phyloP scores from a whole-genome alignment of 2,888 invertebrate genomes.

The Protophormia terraenovae region DNA sequence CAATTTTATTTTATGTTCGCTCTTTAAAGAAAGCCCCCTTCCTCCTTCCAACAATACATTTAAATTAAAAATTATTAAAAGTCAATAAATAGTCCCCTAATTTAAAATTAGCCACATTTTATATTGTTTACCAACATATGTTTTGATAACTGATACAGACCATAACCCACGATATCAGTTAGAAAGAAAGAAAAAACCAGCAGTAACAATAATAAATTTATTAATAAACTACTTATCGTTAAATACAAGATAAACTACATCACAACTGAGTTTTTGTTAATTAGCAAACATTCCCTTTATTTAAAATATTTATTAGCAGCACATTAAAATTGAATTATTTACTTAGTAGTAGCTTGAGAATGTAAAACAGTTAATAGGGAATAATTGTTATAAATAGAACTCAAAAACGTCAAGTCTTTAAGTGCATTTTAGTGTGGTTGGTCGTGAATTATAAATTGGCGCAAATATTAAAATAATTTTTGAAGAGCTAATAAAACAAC shows the following conservation, averaged over 20 bases:
- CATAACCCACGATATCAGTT: neutral
- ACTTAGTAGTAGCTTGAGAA: neutral
- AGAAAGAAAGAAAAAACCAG: too few relatives aligned
- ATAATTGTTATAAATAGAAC: neutral
- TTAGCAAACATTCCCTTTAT: neutral
- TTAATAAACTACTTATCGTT: neutral
- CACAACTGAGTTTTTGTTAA: neutral
- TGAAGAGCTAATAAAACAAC: neutral
- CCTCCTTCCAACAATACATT: too few relatives aligned
- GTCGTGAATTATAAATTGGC: neutral
- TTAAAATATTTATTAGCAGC: neutral
- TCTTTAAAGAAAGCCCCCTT: too few relatives aligned
- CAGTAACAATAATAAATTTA: neutral
- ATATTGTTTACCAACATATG: neutral
- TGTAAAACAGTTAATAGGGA: neutral
- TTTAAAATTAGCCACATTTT: neutral
- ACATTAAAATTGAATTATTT: neutral
- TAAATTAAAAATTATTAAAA: too few relatives aligned
- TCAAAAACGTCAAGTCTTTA: neutral
- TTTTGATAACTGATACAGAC: neutral
- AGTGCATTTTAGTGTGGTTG: neutral
- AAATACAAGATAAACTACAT: neutral
- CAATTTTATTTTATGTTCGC: too few relatives aligned
- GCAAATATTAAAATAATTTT: neutral
- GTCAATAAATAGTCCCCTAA: neutral